Evolutionary conservation across 2,888 invertebrate species (phyloP).

Genomic region (Nezara viridula): DNA sequence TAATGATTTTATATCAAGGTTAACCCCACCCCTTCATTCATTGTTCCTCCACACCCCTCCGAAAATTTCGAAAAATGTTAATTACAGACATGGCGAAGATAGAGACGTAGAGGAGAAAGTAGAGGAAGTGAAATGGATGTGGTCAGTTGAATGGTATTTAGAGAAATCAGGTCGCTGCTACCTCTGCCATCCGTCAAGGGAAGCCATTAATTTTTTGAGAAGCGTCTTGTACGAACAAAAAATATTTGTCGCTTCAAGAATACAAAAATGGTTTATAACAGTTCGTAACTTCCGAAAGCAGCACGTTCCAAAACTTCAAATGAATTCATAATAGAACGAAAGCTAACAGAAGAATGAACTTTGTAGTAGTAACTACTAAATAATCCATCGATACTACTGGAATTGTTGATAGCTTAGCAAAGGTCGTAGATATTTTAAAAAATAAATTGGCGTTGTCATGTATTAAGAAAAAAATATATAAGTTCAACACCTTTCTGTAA

Average conservation of each 20-base stretch:
- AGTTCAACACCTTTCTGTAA: too few species aligned
- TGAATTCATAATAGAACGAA: not conserved
- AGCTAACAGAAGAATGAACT: not conserved
- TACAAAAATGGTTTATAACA: not conserved
- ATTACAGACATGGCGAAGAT: conserved; percentile 7
- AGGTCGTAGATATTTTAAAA: too few species aligned
- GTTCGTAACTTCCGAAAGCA: not conserved
- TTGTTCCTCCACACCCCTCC: too few species aligned
- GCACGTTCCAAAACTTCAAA: not conserved
- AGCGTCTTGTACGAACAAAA: not conserved
- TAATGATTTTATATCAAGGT: too few species aligned
- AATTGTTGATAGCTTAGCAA: too few species aligned
- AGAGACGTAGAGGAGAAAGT: conserved; percentile 41
- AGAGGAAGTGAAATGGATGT: conserved; percentile 56
- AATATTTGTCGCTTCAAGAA: not conserved
- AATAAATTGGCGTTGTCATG: too few species aligned
- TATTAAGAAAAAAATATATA: too few species aligned
- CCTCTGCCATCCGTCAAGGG: not conserved
- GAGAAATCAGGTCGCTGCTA: conserved; percentile 53
- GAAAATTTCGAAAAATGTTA: not conserved
- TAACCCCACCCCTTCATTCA: too few species aligned
- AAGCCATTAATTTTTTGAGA: not conserved
- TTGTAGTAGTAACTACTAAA: not conserved
- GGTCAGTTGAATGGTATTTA: conserved; percentile 53
- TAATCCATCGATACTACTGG: too few species aligned